Conservation (phyloP, 2,888 invertebrate species). For the Marasmarcha lunaedactyla region DNA sequence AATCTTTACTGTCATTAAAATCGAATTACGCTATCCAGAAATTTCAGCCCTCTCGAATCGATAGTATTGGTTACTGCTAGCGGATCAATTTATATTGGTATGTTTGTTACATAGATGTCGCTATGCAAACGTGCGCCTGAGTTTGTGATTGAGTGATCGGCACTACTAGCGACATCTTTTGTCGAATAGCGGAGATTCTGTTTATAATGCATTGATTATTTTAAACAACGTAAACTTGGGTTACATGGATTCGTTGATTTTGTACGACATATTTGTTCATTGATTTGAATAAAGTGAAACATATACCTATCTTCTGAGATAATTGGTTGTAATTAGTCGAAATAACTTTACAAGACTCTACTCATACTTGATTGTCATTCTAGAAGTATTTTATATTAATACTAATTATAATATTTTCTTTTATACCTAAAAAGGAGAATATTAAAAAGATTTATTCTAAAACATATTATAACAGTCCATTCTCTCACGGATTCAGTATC, state of each 20-base stretch:
- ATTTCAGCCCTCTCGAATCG: not conserved
- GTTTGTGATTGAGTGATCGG: conserved; percentile 14
- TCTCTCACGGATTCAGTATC: conserved; percentile 46
- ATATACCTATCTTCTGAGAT: no score
- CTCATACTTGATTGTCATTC: no score
- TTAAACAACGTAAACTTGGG: not conserved
- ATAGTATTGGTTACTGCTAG: conserved; percentile 15
- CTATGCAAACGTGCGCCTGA: conserved; percentile 27
- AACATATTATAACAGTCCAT: not conserved
- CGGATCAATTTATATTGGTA: conserved; percentile 19
- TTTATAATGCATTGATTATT: not conserved
- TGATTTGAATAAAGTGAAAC: no score
- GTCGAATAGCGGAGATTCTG: conserved; percentile 28
- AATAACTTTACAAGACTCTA: no score
- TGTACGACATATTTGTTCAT: not conserved
- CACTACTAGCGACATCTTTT: conserved; percentile 40
- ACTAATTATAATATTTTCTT: no score
- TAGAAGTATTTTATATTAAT: no score
- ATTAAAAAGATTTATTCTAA: no score
- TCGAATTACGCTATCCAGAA: conserved; percentile 33
- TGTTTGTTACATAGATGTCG: conserved; percentile 23
- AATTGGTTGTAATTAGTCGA: no score
- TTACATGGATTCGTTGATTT: not conserved
- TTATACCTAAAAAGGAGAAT: no score
- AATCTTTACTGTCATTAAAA: conserved; percentile 45